Base-by-base conservation (phyloP, 2,113 vertebrate genomes). In the Mugil cephalus region DNA sequence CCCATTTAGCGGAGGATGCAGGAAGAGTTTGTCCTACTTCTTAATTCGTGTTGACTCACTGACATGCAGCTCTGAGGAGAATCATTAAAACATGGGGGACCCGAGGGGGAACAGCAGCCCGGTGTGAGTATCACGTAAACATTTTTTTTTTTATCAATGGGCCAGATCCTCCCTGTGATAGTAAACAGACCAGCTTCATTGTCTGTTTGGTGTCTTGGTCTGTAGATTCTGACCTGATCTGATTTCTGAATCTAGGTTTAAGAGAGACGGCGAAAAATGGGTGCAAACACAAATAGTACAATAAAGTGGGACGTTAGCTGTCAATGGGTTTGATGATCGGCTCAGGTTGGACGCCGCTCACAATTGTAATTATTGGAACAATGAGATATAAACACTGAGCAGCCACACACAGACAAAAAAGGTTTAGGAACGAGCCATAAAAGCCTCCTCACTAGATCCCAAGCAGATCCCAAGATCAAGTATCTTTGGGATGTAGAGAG, bases 181-280 rank as follows among this genome's bases (percentile, higher is more conserved):
- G 45, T 30, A 50, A 77, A 74, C 50, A 74, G 0, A 42, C 5
- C 17, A 4, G 17, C n/a, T n/a, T 4, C 24, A 36, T 2, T 7
- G 52, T 14, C 7, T 7, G 6, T 51, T 19, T 40, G 4, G 0
- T 7, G 7, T 60, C 14, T 46, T 54, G 17, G 5, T 69, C 45
- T 62, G 58, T 21, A 50, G 48, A 50, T 30, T 65, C 45, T 40
- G 73, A 77, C 75, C 79, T 85, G 60, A 79, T 85, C 80, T 52
- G 74, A 45, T 30, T 84, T 74, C 69, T 73, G 52, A 73, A 86
- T 85, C 61, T 73, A 85, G 81, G 60, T 54, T 84, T 4, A 63
- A 38, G 62, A 73, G 58, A 51, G 61, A 61, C 61, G 64, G 8
- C 34, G 46, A 83, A 85, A 80, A 69, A 39, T 43, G 51, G 9